Conservation (phyloP, 1,140 invertebrate genomes). For the Dryas iulia region DNA sequence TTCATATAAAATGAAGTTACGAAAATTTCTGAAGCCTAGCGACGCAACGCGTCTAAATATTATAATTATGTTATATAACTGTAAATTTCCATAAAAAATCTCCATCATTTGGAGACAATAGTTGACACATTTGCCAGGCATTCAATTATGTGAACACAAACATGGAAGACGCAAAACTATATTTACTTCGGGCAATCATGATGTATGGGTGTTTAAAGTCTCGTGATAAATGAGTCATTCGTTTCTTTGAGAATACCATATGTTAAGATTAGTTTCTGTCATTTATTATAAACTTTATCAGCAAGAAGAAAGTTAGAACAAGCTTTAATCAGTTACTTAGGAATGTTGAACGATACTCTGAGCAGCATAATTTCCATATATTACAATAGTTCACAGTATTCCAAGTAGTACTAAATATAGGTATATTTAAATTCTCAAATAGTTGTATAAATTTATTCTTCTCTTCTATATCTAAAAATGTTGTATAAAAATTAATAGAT, state of each 20-base stretch:
- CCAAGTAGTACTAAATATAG: not conserved
- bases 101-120: not conserved
- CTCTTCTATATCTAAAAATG: too few relatives aligned
- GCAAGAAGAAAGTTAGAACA: not conserved
- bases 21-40: not conserved
- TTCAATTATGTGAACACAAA: constrained; percentile 39
- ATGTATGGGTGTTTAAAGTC: constrained; percentile 40
- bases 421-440: too few relatives aligned
- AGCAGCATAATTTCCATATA: not conserved
- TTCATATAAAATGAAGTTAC: not conserved
- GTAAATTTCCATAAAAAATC: not conserved
- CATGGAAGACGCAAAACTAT: constrained; percentile 17
- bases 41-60: not conserved
- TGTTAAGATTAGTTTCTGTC: not conserved
- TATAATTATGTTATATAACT: not conserved
- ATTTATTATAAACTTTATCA: not conserved
- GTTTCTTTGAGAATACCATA: not conserved
- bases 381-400: not conserved
- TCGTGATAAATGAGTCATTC: constrained; percentile 40
- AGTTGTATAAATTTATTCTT: too few relatives aligned
- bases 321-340: not conserved
- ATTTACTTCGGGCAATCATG: constrained; percentile 37
- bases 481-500: too few relatives aligned
- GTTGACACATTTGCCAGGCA: constrained; percentile 23
- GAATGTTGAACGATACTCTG: not conserved